These are phyloP conservation scores for Zaprionus ghesquierei DNA, from an alignment of 1,140 invertebrate species.

Conservation along the genomic window DNA sequence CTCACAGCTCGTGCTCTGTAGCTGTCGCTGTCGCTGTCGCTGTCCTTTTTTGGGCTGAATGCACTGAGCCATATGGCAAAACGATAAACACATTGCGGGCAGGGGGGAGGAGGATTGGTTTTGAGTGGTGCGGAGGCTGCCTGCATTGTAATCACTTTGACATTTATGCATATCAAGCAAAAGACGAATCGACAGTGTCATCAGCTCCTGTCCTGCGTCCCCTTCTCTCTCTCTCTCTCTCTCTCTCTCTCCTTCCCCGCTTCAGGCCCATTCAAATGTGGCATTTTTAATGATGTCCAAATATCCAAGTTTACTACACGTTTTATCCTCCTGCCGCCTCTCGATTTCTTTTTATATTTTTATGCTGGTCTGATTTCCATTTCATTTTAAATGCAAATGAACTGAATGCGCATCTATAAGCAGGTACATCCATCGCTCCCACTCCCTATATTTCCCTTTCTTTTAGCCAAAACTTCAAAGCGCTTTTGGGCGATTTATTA, in stretches of 20 bases:
- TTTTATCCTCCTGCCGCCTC: too few relatives aligned
- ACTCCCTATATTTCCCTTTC: not conserved
- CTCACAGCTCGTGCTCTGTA: too few relatives aligned
- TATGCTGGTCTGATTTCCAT: constrained; percentile 75
- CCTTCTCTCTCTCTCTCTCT: too few relatives aligned
- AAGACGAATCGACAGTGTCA: constrained; percentile 46
- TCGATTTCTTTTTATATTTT: constrained; percentile 52
- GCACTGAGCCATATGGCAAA: constrained; percentile 68
- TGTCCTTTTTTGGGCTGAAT: constrained; percentile 38
- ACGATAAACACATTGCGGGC: constrained; percentile 75
- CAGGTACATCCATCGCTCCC: constrained; percentile 6
- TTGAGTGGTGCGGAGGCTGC: not conserved
- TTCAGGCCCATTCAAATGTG: constrained; percentile 64
- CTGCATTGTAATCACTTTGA: constrained; percentile 81
- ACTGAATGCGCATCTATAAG: constrained; percentile 59
- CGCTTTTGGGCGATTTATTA: constrained; percentile 45
- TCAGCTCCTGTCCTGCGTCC: not conserved
- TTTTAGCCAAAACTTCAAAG: constrained; percentile 65
- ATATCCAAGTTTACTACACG: constrained; percentile 43
- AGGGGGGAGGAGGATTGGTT: not conserved
- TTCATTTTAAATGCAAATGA: constrained; percentile 79
- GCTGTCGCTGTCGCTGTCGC: not conserved
- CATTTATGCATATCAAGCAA: constrained; percentile 80
- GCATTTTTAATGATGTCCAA: constrained; percentile 79
- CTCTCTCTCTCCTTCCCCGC: not conserved